phyloP scores from a whole-genome alignment of 2,797 vertebrate genomes.

The Eutrigla gurnardus region DNA sequence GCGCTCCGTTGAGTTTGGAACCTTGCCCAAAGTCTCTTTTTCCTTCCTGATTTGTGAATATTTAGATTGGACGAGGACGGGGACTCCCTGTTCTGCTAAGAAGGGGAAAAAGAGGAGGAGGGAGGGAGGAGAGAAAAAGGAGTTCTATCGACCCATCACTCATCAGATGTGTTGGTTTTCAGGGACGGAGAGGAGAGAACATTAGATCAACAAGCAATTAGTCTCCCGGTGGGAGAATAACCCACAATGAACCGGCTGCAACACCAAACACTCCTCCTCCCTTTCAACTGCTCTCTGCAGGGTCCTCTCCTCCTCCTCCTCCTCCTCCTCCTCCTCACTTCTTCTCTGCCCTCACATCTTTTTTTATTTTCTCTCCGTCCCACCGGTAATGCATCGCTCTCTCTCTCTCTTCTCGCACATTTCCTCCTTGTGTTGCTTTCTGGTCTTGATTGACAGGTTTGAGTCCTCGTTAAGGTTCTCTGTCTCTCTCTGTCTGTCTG shows the following conservation, averaged over 20 bases:
- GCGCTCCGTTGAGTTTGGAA: conserved; percentile 70
- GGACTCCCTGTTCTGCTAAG: conserved; percentile 47
- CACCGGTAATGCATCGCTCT: conserved; percentile 49
- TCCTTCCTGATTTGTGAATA: conserved; percentile 71
- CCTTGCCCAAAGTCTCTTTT: conserved; percentile 64
- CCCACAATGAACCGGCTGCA: conserved; percentile 72
- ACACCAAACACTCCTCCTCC: conserved; percentile 70
- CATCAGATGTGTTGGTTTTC: conserved; percentile 71
- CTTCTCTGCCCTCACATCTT: conserved; percentile 49
- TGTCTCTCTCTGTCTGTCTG: conserved; percentile 23
- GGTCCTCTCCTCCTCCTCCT: conserved; percentile 51
- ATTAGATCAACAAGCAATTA: conserved; percentile 81
- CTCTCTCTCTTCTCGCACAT: conserved; percentile 44
- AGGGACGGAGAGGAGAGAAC: conserved; percentile 64
- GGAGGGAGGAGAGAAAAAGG: no score
- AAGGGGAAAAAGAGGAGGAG: conserved; percentile 13
- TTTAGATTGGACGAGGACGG: conserved; percentile 72
- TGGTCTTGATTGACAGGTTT: conserved; percentile 65
- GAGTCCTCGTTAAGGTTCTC: conserved; percentile 46
- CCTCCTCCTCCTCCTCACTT: conserved; percentile 40
- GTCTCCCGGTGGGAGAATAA: conserved; percentile 72
- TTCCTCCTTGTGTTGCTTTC: conserved; percentile 49
- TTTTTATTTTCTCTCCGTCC: conserved; percentile 46
- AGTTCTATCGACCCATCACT: conserved; percentile 59
- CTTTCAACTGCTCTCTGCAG: conserved; percentile 69